A percentile compares a stretch with the other conserved stretches of the same genome.
phyloP scores from a whole-genome alignment of 2,113 vertebrate species.

The Mustelus asterias region DNA sequence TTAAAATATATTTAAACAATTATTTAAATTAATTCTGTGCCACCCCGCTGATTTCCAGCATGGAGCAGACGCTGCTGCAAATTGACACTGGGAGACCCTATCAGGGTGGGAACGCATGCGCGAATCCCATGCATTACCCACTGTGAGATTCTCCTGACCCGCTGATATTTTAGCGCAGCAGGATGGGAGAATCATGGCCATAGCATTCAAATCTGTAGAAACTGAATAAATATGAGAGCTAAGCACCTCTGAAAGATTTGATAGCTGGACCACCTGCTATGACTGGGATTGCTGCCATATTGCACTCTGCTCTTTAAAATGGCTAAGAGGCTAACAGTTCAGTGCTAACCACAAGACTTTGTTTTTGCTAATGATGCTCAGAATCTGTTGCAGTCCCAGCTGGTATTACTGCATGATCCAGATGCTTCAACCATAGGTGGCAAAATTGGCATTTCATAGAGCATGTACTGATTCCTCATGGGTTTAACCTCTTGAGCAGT shows the following conservation, averaged over 20 bases:
- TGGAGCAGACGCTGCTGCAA: too few species aligned
- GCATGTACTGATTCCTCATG: not conserved
- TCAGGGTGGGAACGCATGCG: too few species aligned
- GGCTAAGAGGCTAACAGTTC: not conserved
- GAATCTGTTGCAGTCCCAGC: not conserved
- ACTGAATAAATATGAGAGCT: not conserved
- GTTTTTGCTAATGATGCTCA: not conserved
- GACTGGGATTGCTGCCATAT: not conserved
- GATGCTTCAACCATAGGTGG: slow-evolving; percentile 12
- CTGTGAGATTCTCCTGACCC: too few species aligned
- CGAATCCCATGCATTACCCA: too few species aligned
- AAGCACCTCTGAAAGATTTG: not conserved
- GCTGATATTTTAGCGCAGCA: not conserved
- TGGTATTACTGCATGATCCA: not conserved
- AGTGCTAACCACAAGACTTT: not conserved
- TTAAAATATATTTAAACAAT: too few species aligned
- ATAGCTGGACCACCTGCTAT: not conserved
- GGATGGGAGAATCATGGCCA: not conserved
- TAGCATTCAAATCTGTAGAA: not conserved
- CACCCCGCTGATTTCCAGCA: too few species aligned
- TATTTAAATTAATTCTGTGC: too few species aligned
- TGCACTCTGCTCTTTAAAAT: not conserved
- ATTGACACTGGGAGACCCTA: too few species aligned
- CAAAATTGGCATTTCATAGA: not conserved
- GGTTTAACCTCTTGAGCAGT: not conserved